phyloP scores from a whole-genome alignment of 2,113 vertebrate species.

The Neolamprologus variostigma region DNA sequence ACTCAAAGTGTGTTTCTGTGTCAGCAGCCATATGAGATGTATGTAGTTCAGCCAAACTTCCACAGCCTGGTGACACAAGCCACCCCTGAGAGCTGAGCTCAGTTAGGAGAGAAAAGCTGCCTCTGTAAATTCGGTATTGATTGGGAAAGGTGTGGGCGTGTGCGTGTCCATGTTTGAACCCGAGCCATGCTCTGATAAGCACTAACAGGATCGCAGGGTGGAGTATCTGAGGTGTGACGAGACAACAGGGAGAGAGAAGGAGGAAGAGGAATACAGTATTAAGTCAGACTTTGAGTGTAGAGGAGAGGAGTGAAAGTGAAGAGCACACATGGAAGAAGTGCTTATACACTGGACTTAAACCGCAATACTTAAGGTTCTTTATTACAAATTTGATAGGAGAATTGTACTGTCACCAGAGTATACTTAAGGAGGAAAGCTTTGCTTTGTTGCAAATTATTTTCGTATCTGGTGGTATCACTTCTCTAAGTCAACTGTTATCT shows the following conservation, averaged over 20 bases:
- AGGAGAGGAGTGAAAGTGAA: background rate
- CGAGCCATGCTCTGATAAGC: slow-evolving; percentile 42
- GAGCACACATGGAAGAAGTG: background rate
- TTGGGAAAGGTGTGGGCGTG: slow-evolving; percentile 23
- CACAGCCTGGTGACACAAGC: background rate
- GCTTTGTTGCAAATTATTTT: background rate
- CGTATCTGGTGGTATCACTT: background rate
- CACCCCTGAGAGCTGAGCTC: slow-evolving; percentile 40
- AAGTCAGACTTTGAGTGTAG: background rate
- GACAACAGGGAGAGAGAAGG: slow-evolving; percentile 19
- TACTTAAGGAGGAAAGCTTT: background rate
- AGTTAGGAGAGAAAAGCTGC: slow-evolving; percentile 33
- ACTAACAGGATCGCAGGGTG: slow-evolving; percentile 46
- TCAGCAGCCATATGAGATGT: background rate
- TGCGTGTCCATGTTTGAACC: slow-evolving; percentile 3
- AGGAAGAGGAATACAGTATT: background rate
- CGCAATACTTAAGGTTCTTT: background rate
- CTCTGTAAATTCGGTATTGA: slow-evolving; percentile 54
- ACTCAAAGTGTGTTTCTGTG: background rate
- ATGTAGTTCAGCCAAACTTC: background rate
- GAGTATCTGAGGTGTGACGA: slow-evolving; percentile 35
- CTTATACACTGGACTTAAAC: background rate
- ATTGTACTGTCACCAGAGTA: background rate
- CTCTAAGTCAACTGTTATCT: background rate
- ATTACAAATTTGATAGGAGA: background rate